phyloP scores from a whole-genome alignment of 2,888 invertebrate species.

The Heteropelma amictum region DNA sequence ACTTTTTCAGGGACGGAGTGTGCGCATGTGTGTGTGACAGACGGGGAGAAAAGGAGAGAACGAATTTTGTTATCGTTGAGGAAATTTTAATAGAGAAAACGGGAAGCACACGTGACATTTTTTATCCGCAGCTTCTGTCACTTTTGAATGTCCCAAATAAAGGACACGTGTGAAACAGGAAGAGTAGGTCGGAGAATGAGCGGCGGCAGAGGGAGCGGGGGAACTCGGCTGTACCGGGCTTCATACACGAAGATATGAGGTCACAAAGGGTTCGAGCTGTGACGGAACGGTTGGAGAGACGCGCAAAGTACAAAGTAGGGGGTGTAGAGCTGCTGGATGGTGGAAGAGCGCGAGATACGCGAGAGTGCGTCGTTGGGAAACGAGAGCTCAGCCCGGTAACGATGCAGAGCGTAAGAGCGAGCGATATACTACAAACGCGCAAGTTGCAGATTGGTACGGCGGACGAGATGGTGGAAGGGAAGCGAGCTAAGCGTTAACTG shows the following conservation, averaged over 20 bases:
- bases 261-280: constrained; percentile 27
- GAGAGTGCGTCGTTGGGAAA: constrained; percentile 21
- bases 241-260: constrained; percentile 20
- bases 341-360: not conserved
- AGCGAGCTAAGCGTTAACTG: constrained; percentile 46
- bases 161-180: not conserved
- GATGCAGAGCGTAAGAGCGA: constrained; percentile 13
- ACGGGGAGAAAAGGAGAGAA: no score
- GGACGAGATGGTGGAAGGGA: not conserved
- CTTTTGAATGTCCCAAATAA: no score
- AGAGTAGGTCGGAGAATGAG: constrained; percentile 38
- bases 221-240: no score
- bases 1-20: no score
- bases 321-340: not conserved
- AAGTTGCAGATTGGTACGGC: no score
- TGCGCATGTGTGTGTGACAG: no score
- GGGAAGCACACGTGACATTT: no score
- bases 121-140: no score
- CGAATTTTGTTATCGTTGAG: no score
- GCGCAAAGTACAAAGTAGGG: not conserved
- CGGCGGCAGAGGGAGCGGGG: no score
- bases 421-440: not conserved
- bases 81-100: no score
- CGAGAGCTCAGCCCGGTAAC: constrained; percentile 12
- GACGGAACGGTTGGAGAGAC: no score